Conservation (phyloP, 2,888 invertebrate species). For the Caenorhabditis doughertyi region DNA sequence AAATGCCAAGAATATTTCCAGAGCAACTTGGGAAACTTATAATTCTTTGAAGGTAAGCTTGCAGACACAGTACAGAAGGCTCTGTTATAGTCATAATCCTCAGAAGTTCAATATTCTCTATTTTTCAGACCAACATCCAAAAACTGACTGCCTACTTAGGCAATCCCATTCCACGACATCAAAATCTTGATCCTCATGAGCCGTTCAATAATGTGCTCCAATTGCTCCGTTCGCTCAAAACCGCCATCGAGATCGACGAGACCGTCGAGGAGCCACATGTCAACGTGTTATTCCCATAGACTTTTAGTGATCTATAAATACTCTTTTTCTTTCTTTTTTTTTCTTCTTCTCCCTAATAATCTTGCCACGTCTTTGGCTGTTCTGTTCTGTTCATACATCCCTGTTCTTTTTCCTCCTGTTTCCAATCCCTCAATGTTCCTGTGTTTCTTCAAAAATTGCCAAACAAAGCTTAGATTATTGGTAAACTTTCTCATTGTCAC, state of each 20-base stretch:
- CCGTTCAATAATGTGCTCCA: constrained; percentile 41
- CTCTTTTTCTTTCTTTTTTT: not conserved
- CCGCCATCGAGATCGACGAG: constrained; percentile 40
- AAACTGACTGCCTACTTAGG: constrained; percentile 54
- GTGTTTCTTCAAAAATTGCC: constrained; percentile 34
- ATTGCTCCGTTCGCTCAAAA: constrained; percentile 48
- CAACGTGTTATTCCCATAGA: constrained; percentile 55
- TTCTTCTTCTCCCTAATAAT: constrained; percentile 11
- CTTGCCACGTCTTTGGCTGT: constrained; percentile 27
- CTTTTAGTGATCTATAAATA: not conserved
- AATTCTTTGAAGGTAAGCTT: constrained; percentile 42
- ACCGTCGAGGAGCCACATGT: constrained; percentile 53
- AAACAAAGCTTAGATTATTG: constrained; percentile 13
- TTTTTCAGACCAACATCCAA: constrained; percentile 48
- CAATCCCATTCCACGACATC: constrained; percentile 46
- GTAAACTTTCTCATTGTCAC: constrained; percentile 14
- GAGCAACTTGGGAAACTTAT: constrained; percentile 27
- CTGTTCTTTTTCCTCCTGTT: not conserved
- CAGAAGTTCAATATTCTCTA: no score
- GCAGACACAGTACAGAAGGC: not conserved
- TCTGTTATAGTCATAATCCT: no score
- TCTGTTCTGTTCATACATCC: not conserved
- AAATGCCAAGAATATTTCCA: constrained; percentile 25
- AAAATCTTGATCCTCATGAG: constrained; percentile 19
- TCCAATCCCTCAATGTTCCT: constrained; percentile 38